These are phyloP conservation scores for Sphaerodactylus townsendi DNA, from an alignment of 2,113 vertebrate genomes.

Conservation along the genomic window DNA sequence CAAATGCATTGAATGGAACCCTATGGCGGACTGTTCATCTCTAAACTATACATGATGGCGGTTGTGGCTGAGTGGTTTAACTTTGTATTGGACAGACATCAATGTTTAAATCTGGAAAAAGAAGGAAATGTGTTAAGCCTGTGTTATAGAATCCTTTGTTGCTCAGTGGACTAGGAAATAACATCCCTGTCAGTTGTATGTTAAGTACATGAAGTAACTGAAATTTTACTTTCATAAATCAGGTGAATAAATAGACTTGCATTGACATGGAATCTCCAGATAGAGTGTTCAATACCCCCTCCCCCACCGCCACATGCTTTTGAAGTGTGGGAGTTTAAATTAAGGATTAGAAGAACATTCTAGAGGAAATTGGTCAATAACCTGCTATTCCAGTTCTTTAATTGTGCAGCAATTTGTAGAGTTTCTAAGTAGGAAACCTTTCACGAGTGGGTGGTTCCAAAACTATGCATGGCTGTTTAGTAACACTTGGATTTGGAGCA, in stretches of 20 bases:
- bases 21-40: too few relatives aligned
- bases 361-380: neutral
- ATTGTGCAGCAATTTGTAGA: neutral
- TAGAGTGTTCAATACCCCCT: too few relatives aligned
- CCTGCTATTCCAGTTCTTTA: neutral
- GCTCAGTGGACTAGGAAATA: neutral
- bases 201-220: neutral
- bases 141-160: neutral
- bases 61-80: neutral
- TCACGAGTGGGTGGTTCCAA: neutral
- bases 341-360: neutral
- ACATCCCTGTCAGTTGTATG: neutral
- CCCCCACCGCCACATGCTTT: too few relatives aligned
- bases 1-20: too few relatives aligned
- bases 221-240: neutral
- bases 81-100: neutral
- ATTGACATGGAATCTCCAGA: neutral
- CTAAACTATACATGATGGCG: neutral
- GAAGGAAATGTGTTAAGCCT: neutral
- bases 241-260: neutral
- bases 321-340: neutral
- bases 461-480: neutral
- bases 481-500: neutral
- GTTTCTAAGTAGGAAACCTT: neutral
- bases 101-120: neutral